Evolutionary conservation across 1,140 invertebrate genomes (phyloP), one percentile per base, ranked within the genome.

Genomic region (Drosophila orena): DNA sequence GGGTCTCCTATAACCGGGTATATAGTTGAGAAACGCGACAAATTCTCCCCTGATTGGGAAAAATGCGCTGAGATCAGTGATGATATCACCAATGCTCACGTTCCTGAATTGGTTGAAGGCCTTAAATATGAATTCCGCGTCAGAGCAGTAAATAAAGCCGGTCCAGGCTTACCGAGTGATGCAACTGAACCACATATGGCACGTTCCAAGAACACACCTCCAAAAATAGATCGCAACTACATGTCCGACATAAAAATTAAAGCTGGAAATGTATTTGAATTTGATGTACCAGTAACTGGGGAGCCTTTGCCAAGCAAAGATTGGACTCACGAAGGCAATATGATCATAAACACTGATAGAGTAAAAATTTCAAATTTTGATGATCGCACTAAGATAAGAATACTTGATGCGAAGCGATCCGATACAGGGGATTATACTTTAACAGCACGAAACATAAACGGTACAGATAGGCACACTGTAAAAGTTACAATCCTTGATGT

Each of bases 1-100:
- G 97, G 97, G 4, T 96, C 96, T 8, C 97, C 97, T 3, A 97
- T 99, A 76, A 97, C 96, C 15, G 97, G 97, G 8, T 99, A 99
- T 77, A 93, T 99, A 24, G 97, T 99, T 93, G 98, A 99, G 92
- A 99, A 99, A 94, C 96, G 97, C 79, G 98, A 98, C 88, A 97
- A 98, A 91, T 97, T 96, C 90, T 96, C 94, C 92, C 96, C 95
- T 7, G 96, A 96, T 56, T 97, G 98, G 97, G 96, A 98, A 91
- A 96, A 97, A 88, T 97, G 96, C 93, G 96, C 96, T 22, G 95
- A 97, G 80, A 94, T 97, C 68, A 95, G 96, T 46, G 97, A 97
- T 50, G 96, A 99, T 89, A 95, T 96, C 15, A 96, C 96, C 27
- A 95, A 94, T 50, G 97, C 96, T 4, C 96, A 95, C 90, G 97